These are phyloP conservation scores for Melanostoma mellinum DNA, from an alignment of 2,888 invertebrate genomes.

Conservation along the genomic window DNA sequence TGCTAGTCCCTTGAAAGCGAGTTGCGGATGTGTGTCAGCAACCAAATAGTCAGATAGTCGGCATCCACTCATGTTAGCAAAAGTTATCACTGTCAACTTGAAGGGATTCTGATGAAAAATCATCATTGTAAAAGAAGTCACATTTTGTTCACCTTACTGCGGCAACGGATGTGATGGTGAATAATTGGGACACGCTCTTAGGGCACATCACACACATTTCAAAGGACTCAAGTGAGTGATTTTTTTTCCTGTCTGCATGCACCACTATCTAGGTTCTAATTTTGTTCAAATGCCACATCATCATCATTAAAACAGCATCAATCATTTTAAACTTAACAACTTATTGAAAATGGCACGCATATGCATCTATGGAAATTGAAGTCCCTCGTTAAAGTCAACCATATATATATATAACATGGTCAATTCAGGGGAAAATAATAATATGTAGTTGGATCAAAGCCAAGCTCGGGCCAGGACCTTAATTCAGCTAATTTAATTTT, in stretches of 20 bases:
- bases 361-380: constrained; percentile 36
- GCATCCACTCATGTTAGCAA: not conserved
- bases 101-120: constrained; percentile 38
- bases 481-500: constrained; percentile 64
- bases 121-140: constrained; percentile 47
- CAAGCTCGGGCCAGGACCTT: constrained; percentile 64
- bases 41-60: constrained; percentile 26
- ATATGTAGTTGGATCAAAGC: constrained; percentile 52
- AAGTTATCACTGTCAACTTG: constrained; percentile 33
- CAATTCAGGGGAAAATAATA: constrained; percentile 26
- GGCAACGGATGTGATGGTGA: constrained; percentile 44
- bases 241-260: constrained; percentile 32
- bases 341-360: constrained; percentile 57
- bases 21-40: not conserved
- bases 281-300: constrained; percentile 11
- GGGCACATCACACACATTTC: constrained; percentile 3
- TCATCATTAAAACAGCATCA: constrained; percentile 1
- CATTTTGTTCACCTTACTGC: constrained; percentile 39
- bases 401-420: constrained; percentile 35
- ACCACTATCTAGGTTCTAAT: constrained; percentile 25
- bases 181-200: constrained; percentile 58
- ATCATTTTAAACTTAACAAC: constrained; percentile 17
- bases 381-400: constrained; percentile 35
- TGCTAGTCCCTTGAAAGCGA: no score
- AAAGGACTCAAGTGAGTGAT: constrained; percentile 5